Percentiles rank a stretch among this genome's conserved stretches.
phyloP scores from a whole-genome alignment of 2,797 vertebrate genomes.

The Micromesistius poutassou region DNA sequence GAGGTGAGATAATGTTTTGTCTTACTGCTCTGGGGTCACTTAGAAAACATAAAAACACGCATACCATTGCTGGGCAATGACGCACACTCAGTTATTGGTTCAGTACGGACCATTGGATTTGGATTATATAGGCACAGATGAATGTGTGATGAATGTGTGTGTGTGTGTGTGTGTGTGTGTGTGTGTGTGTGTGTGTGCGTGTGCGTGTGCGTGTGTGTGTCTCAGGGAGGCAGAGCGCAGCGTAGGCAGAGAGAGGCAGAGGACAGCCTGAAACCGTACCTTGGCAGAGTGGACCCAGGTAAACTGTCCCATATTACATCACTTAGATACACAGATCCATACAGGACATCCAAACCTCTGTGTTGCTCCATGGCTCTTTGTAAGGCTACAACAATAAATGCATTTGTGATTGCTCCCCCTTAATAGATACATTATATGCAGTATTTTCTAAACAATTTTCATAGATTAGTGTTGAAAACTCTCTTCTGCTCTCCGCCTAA shows the following conservation, averaged over 20 bases:
- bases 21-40: not conserved
- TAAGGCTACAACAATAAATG: too few species aligned
- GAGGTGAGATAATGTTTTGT: not conserved
- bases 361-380: too few species aligned
- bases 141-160: not conserved
- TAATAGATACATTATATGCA: too few species aligned
- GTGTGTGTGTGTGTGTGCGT: conserved; percentile 33
- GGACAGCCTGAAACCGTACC: conserved; percentile 65
- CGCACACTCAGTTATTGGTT: not conserved
- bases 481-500: not conserved
- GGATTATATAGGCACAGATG: not conserved
- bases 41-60: not conserved
- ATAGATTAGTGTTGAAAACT: not conserved
- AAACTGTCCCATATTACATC: conserved; percentile 22
- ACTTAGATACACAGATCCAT: not conserved
- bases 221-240: conserved; percentile 66
- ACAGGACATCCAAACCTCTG: too few species aligned
- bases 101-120: not conserved
- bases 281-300: conserved; percentile 74
- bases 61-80: not conserved
- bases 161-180: conserved; percentile 16
- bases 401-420: too few species aligned
- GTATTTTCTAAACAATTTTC: too few species aligned
- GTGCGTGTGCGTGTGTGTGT: conserved; percentile 35
- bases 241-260: conserved; percentile 71